Conservation (phyloP, 2,797 vertebrate genomes). For the Manis javanica region DNA sequence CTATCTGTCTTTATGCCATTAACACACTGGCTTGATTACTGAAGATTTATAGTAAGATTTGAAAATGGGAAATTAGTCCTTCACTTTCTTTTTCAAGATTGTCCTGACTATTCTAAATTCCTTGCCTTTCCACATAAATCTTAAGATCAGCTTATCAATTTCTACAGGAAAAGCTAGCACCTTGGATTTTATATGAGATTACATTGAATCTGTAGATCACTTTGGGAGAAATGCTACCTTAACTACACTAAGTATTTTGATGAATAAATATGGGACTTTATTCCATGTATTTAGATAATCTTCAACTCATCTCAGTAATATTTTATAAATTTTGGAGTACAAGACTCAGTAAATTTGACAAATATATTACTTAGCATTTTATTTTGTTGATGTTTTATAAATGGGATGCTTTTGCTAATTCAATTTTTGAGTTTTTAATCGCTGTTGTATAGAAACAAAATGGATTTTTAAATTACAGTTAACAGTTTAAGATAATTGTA, state of each 20-base stretch:
- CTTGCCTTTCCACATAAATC: background rate
- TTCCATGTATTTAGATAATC: background rate
- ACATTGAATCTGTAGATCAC: too few species aligned
- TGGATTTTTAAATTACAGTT: background rate
- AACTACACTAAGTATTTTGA: background rate
- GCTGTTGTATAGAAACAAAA: background rate
- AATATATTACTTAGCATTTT: background rate
- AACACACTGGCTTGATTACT: background rate
- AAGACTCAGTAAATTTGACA: background rate
- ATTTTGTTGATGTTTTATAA: background rate
- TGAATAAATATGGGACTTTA: background rate
- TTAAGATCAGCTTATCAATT: background rate
- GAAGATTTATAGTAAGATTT: background rate
- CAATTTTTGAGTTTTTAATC: background rate
- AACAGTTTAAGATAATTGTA: background rate
- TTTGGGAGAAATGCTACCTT: background rate
- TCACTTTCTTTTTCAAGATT: background rate
- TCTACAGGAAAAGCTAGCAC: background rate
- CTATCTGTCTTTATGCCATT: too few species aligned
- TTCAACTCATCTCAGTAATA: background rate
- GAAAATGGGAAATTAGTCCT: background rate
- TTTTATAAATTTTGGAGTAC: background rate
- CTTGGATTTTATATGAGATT: background rate
- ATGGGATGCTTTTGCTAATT: background rate
- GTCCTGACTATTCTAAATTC: background rate